Evolutionary conservation across 2,888 invertebrate species (phyloP).

Genomic region (Eristalinus aeneus): DNA sequence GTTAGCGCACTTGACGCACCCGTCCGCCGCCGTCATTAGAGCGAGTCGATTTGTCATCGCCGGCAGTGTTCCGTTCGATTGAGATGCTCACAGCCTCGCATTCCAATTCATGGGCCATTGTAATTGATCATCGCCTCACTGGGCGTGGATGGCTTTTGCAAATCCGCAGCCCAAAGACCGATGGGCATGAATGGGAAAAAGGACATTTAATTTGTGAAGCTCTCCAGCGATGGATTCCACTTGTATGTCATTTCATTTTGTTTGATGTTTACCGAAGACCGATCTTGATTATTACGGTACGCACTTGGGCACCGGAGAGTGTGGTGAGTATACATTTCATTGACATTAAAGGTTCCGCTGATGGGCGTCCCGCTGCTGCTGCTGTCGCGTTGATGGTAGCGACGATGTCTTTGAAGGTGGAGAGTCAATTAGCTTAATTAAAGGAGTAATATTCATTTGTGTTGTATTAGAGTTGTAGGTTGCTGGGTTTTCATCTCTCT

Average conservation of each 20-base stretch:
- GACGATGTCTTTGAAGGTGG: slow-evolving; percentile 8
- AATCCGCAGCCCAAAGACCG: background rate
- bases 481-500: background rate
- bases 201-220: slow-evolving; percentile 69
- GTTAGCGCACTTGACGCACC: slow-evolving; percentile 67
- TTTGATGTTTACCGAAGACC: slow-evolving; percentile 70
- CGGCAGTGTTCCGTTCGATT: slow-evolving; percentile 19
- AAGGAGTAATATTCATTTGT: slow-evolving; percentile 40
- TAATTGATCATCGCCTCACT: slow-evolving; percentile 64
- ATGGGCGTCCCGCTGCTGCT: slow-evolving; percentile 13
- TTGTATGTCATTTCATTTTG: slow-evolving; percentile 68
- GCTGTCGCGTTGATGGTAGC: background rate
- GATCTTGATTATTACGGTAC: slow-evolving; percentile 68
- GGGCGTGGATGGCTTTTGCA: slow-evolving; percentile 38
- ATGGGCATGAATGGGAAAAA: slow-evolving; percentile 45
- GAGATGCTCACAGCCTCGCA: slow-evolving; percentile 11
- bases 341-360: slow-evolving; percentile 49
- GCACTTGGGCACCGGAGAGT: slow-evolving; percentile 44
- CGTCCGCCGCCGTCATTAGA: slow-evolving; percentile 55
- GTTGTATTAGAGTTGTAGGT: background rate
- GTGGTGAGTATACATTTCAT: slow-evolving; percentile 47
- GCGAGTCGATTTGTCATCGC: slow-evolving; percentile 51
- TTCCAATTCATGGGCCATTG: slow-evolving; percentile 51
- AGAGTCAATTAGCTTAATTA: slow-evolving; percentile 70
- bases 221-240: slow-evolving; percentile 68